These are phyloP conservation scores for Esperia sulphurella DNA, from an alignment of 2,888 invertebrate species.

Conservation along the genomic window DNA sequence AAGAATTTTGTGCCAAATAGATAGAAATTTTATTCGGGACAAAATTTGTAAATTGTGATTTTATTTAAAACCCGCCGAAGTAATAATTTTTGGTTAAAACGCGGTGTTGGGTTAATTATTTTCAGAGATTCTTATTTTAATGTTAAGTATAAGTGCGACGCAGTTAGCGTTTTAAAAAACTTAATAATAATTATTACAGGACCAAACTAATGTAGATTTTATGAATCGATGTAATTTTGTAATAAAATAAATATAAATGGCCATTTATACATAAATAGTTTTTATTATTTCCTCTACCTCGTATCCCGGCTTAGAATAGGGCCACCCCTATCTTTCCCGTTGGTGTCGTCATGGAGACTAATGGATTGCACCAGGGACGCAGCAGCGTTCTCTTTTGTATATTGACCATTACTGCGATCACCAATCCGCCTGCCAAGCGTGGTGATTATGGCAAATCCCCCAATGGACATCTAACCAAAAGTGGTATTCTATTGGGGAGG, in stretches of 20 bases:
- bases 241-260: slow-evolving; percentile 45
- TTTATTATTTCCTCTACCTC: not conserved
- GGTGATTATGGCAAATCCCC: too few relatives aligned
- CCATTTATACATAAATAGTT: slow-evolving; percentile 32
- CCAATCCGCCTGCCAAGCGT: too few relatives aligned
- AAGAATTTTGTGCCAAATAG: slow-evolving; percentile 78
- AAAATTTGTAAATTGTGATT: slow-evolving; percentile 58
- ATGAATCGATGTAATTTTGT: slow-evolving; percentile 39
- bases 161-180: slow-evolving; percentile 56
- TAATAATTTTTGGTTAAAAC: slow-evolving; percentile 37
- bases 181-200: slow-evolving; percentile 47
- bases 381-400: too few relatives aligned
- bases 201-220: slow-evolving; percentile 71
- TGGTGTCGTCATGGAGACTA: too few relatives aligned
- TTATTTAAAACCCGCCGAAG: slow-evolving; percentile 51
- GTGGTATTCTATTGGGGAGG: too few relatives aligned
- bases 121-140: slow-evolving; percentile 22
- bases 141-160: slow-evolving; percentile 34
- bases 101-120: slow-evolving; percentile 51
- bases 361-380: too few relatives aligned
- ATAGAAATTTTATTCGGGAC: slow-evolving; percentile 67
- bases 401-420: too few relatives aligned
- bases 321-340: too few relatives aligned
- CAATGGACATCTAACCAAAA: too few relatives aligned
- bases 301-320: not conserved